Conservation (phyloP, 2,888 invertebrate genomes). For the Brachylomia viminalis region DNA sequence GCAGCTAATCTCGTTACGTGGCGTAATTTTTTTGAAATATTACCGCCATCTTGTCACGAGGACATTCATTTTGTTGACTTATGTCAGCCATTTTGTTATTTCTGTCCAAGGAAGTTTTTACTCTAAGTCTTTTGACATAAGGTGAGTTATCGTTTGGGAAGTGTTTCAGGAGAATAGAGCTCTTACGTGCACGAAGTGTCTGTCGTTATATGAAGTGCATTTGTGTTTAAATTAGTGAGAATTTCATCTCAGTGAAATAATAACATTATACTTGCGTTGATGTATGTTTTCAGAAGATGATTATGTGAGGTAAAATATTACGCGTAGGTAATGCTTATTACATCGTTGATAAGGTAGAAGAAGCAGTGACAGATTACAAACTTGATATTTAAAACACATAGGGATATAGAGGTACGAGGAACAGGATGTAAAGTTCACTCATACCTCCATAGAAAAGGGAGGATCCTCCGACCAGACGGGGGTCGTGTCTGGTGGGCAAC, state of each 20-base stretch:
- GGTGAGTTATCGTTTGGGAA: slow-evolving; percentile 22
- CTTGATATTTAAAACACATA: too few species aligned
- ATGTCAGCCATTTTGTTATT: slow-evolving; percentile 62
- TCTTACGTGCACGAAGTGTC: slow-evolving; percentile 56
- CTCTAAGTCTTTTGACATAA: slow-evolving; percentile 3
- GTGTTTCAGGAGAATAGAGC: slow-evolving; percentile 46
- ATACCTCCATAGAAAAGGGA: too few species aligned
- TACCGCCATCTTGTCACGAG: slow-evolving; percentile 76
- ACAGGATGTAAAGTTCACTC: too few species aligned
- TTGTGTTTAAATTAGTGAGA: slow-evolving; percentile 63
- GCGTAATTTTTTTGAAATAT: slow-evolving; percentile 80
- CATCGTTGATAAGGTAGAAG: not conserved
- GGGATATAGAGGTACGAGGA: too few species aligned
- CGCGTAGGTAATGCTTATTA: not conserved
- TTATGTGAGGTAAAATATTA: not conserved
- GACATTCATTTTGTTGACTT: slow-evolving; percentile 78
- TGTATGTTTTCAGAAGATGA: slow-evolving; percentile 1
- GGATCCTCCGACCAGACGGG: too few species aligned
- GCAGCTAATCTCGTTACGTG: slow-evolving; percentile 78
- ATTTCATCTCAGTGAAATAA: slow-evolving; percentile 56
- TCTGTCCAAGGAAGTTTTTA: slow-evolving; percentile 23
- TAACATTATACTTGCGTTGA: slow-evolving; percentile 33
- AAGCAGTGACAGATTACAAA: not conserved
- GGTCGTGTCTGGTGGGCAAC: too few species aligned
- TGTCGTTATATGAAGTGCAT: slow-evolving; percentile 62